Base-by-base conservation (phyloP, 2,888 invertebrate genomes). In the Mesodorylaimus sp. region DNA sequence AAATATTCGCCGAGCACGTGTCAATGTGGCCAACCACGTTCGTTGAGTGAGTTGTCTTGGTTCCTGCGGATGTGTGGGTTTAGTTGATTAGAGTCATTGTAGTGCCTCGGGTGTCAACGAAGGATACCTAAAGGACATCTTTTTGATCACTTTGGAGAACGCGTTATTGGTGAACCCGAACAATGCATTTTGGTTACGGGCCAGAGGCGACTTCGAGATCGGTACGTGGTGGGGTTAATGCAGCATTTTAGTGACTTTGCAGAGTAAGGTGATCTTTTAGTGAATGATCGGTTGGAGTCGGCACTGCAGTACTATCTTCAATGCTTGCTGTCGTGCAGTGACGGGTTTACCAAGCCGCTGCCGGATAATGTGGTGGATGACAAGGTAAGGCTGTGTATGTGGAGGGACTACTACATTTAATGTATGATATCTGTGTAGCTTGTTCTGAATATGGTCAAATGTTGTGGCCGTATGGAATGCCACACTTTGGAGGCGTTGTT, bases 361-460 rank as follows among this genome's bases (percentile, higher is more conserved):
- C 45, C 45, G 27, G 45, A 45, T 19, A 45, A 45, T 28, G 45
- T 45, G 16, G 45, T 45, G 28, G 45, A 45, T 19, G 45, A 45
- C 19, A 27, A 25, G 3, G 45, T 45, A 3, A 7, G 45, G 21
- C 16, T 3, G 16, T 3, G 16, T 32, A 10, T n/a, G n/a, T n/a
- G n/a, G n/a, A n/a, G n/a, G n/a, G n/a, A n/a, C n/a, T n/a, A n/a
- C n/a, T n/a, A n/a, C n/a, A n/a, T n/a, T n/a, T n/a, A n/a, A n/a
- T n/a, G n/a, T n/a, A n/a, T n/a, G n/a, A n/a, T n/a, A n/a, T n/a
- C n/a, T 5, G 3, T 36, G 5, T 21, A 41, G 39, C 2, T 47
- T 5, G n/a, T 47, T 37, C 2, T 2, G 3, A 47, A 47, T 26
- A 41, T 47, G 45, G 29, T 45, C 13, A 26, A 28, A 23, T 45